Percentiles rank a stretch among this genome's conserved stretches.
These are phyloP conservation scores for Sabatieria punctata DNA, from an alignment of 2,888 invertebrate genomes.

Conservation along the genomic window DNA sequence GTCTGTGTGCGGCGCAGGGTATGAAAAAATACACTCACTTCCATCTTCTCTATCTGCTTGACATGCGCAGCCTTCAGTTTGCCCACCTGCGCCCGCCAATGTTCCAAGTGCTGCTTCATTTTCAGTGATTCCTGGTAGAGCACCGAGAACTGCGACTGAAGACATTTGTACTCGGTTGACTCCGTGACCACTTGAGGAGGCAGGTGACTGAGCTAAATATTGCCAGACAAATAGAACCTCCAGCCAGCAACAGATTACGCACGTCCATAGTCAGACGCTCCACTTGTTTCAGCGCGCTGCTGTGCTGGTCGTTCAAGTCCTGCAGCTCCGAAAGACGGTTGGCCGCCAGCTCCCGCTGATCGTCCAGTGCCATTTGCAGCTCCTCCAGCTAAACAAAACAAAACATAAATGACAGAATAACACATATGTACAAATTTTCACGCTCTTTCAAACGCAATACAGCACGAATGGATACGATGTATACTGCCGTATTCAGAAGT, in stretches of 20 bases:
- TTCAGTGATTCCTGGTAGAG: slow-evolving; percentile 85
- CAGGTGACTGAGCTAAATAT: slow-evolving; percentile 63
- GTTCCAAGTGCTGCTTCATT: slow-evolving; percentile 42
- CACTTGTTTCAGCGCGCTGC: slow-evolving; percentile 79
- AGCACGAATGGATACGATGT: too few relatives aligned
- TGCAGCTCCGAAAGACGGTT: slow-evolving; percentile 83
- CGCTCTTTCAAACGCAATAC: too few relatives aligned
- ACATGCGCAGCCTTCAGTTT: slow-evolving; percentile 79
- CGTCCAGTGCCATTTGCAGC: slow-evolving; percentile 35
- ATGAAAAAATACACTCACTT: too few relatives aligned
- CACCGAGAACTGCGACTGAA: slow-evolving; percentile 94
- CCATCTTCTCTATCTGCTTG: slow-evolving; percentile 93
- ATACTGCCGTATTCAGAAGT: too few relatives aligned
- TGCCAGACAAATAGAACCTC: neutral
- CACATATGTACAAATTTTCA: too few relatives aligned
- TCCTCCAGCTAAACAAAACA: slow-evolving; percentile 32
- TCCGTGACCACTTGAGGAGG: slow-evolving; percentile 90
- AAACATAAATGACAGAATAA: neutral
- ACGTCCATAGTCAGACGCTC: slow-evolving; percentile 90
- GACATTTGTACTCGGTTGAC: slow-evolving; percentile 91
- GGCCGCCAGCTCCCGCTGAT: slow-evolving; percentile 35
- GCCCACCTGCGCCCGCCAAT: slow-evolving; percentile 64
- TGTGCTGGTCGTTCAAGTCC: slow-evolving; percentile 72
- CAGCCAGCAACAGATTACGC: slow-evolving; percentile 32
- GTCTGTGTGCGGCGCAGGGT: too few relatives aligned